Evolutionary conservation across 2,888 invertebrate genomes (phyloP), one percentile per base, ranked within the genome.

Genomic region (Dynastes hyllus): DNA sequence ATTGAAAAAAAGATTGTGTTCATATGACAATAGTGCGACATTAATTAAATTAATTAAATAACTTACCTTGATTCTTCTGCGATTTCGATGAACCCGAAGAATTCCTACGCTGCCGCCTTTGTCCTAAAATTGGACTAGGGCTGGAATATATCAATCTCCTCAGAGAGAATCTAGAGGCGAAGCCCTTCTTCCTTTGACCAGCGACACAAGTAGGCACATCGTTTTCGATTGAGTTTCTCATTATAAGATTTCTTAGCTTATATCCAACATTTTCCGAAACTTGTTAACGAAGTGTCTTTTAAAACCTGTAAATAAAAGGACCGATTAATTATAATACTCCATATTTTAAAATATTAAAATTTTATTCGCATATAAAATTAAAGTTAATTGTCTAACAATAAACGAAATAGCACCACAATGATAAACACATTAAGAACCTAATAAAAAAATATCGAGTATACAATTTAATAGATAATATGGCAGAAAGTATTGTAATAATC

Each of bases 141-240:
- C 93, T 94, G 83, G 94, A 93, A 79, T 94, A 93, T 79, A 94
- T 91, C 81, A 95, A 89, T 81, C 94, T 91, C 67, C 94, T 91
- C 58, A 94, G 88, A 27, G 94, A 94, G 91, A 94, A 93, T 84
- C 94, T 87, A 32, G 91, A 89, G 22, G 87, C 85, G 83, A 92
- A 88, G 16, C 89, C 87, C 76, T 88, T 88, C 81, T 90, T 89
- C 66, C 88, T 87, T 80, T 87, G 87, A 11, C 86, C 85, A 11
- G 86, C 85, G 65, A 86, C 87, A 81, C 88, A 87, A n/a, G 86
- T 85, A 11, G 87, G 82, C 58, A 85, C 85, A 71, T 83, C 85
- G 66, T 81, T 82, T 55, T 86, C 86, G 53, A 84, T 80, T 2
- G 85, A 85, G 78, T 85, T 84, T 50, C 85, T 82, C 84, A 84